Percentiles rank a stretch among this genome's conserved stretches.
Evolutionary conservation across 2,888 invertebrate genomes (phyloP).

Genomic region (Brenthis ino): DNA sequence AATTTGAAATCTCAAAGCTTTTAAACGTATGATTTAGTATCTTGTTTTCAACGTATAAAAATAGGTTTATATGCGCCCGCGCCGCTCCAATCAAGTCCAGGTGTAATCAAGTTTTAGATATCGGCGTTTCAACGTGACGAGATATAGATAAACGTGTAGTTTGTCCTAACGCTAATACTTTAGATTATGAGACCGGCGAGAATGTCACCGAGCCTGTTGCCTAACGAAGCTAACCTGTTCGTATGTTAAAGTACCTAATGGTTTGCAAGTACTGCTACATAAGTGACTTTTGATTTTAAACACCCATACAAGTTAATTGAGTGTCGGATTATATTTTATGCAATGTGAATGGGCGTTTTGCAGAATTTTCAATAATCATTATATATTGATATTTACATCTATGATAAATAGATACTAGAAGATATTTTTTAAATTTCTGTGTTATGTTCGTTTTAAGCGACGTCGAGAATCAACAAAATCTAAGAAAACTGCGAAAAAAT

Average conservation of each 20-base stretch:
- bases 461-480: too few relatives aligned
- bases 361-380: too few relatives aligned
- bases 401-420: too few relatives aligned
- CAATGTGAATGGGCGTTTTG: background rate
- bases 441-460: too few relatives aligned
- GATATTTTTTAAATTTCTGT: too few relatives aligned
- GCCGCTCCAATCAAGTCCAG: background rate
- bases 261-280: constrained; percentile 37
- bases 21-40: background rate
- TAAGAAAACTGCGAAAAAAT: too few relatives aligned
- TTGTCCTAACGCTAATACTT: constrained; percentile 38
- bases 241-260: constrained; percentile 40
- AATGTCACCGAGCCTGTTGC: constrained; percentile 48
- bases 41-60: constrained; percentile 1
- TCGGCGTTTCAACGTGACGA: constrained; percentile 35
- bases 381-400: too few relatives aligned
- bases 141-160: constrained; percentile 36
- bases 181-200: constrained; percentile 43
- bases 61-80: background rate
- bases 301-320: constrained; percentile 6
- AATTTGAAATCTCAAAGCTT: background rate
- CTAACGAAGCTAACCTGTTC: constrained; percentile 46
- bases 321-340: constrained; percentile 5
- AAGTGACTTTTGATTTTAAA: constrained; percentile 12
- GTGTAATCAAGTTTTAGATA: constrained; percentile 22